Conservation (phyloP, 2,797 vertebrate species). For the Phataginus tricuspis region DNA sequence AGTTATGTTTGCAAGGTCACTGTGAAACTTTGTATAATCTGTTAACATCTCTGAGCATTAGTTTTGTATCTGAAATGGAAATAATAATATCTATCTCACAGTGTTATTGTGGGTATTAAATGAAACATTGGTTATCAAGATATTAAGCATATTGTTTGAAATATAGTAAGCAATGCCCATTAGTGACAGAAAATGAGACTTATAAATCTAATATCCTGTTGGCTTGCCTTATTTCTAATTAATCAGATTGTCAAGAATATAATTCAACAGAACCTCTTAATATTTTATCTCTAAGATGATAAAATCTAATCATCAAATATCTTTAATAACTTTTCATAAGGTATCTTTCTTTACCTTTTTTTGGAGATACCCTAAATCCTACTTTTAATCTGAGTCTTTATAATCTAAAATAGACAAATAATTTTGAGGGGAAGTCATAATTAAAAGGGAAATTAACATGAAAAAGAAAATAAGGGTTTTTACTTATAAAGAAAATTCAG, state of each 20-base stretch:
- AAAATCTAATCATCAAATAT: constrained; percentile 18
- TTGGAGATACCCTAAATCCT: neutral
- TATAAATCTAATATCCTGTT: neutral
- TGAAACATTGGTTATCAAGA: neutral
- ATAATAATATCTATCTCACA: neutral
- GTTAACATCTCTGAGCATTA: neutral
- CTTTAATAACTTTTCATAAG: neutral
- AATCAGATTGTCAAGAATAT: neutral
- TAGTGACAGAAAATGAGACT: neutral
- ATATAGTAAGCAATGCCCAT: neutral
- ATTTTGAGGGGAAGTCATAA: neutral
- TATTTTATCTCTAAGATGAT: neutral
- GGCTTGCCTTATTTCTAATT: neutral
- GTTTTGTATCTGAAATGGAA: constrained; percentile 26
- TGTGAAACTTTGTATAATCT: neutral
- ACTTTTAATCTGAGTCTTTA: neutral
- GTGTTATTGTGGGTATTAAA: neutral
- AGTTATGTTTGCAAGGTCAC: neutral
- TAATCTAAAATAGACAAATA: neutral
- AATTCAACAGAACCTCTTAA: neutral
- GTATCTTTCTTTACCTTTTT: neutral
- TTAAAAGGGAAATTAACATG: neutral
- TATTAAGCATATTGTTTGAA: neutral
- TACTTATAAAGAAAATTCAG: constrained; percentile 5
- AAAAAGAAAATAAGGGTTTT: neutral